phyloP scores from a whole-genome alignment of 2,113 vertebrate species.

The Hippocampus mohnikei region DNA sequence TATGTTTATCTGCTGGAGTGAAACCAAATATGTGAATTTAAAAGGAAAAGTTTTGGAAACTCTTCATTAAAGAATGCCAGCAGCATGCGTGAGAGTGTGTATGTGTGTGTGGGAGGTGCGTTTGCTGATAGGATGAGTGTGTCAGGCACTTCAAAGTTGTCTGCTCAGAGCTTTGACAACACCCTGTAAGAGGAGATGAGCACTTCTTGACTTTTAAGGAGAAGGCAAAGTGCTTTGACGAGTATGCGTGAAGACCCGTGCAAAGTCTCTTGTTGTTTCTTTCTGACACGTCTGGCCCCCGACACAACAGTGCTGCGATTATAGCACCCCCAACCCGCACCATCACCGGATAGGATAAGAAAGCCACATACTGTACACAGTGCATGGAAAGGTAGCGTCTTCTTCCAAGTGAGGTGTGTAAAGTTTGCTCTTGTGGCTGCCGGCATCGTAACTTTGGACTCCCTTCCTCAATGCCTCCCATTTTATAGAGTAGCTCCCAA shows the following conservation, averaged over 20 bases:
- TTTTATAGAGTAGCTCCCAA: slow-evolving; percentile 46
- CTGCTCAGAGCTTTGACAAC: slow-evolving; percentile 26
- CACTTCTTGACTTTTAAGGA: slow-evolving; percentile 25
- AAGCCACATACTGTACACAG: slow-evolving; percentile 30
- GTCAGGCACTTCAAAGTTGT: slow-evolving; percentile 39
- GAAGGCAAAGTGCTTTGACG: slow-evolving; percentile 38
- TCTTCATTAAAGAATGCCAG: neutral
- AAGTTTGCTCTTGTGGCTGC: slow-evolving; percentile 57
- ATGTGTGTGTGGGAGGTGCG: neutral
- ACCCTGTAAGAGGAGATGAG: slow-evolving; percentile 31
- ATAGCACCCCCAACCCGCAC: slow-evolving; percentile 34
- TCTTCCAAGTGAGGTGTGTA: slow-evolving; percentile 49
- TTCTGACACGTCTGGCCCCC: slow-evolving; percentile 59
- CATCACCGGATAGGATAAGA: slow-evolving; percentile 55
- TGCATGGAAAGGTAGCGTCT: slow-evolving; percentile 53
- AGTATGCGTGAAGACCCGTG: slow-evolving; percentile 43
- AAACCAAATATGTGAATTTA: neutral
- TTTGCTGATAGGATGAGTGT: slow-evolving; percentile 32
- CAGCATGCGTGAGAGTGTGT: neutral
- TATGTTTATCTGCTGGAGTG: neutral
- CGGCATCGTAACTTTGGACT: slow-evolving; percentile 51
- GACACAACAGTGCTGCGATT: slow-evolving; percentile 45
- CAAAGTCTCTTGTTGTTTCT: slow-evolving; percentile 50
- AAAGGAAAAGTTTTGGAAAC: neutral
- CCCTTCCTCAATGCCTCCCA: slow-evolving; percentile 48